Evolutionary conservation across 2,113 vertebrate genomes (phyloP).

Genomic region (Coracopsis vasa): DNA sequence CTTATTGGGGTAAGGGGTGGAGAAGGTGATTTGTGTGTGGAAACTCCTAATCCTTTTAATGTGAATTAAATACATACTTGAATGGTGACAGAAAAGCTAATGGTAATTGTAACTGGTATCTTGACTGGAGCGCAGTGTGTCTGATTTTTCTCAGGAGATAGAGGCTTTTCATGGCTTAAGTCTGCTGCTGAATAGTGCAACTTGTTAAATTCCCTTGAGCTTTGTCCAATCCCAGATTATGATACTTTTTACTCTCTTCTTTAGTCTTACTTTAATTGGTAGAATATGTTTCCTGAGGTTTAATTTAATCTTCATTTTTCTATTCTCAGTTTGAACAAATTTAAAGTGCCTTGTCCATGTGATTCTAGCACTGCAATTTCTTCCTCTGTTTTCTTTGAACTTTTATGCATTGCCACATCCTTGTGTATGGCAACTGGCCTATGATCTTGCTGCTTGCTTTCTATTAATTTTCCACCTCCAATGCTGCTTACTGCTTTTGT

Average conservation of each 20-base stretch:
- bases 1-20: slow-evolving; percentile 9
- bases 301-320: not conserved
- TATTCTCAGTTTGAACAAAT: not conserved
- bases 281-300: not conserved
- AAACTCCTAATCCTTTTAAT: not conserved
- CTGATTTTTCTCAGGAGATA: not conserved
- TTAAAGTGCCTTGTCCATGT: not conserved
- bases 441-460: not conserved
- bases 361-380: not conserved
- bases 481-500: not conserved
- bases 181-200: not conserved
- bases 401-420: not conserved
- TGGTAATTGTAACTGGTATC: not conserved
- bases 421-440: not conserved
- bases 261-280: not conserved
- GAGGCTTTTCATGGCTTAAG: not conserved
- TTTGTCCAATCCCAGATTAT: not conserved
- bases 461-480: not conserved
- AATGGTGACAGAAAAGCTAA: not conserved
- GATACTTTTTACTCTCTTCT: not conserved
- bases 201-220: not conserved
- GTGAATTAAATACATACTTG: not conserved
- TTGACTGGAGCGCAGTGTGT: not conserved
- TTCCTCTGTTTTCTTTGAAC: not conserved
- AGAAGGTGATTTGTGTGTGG: not conserved